Conservation (phyloP, 2,888 invertebrate genomes). For the Drosophila antonietae region DNA sequence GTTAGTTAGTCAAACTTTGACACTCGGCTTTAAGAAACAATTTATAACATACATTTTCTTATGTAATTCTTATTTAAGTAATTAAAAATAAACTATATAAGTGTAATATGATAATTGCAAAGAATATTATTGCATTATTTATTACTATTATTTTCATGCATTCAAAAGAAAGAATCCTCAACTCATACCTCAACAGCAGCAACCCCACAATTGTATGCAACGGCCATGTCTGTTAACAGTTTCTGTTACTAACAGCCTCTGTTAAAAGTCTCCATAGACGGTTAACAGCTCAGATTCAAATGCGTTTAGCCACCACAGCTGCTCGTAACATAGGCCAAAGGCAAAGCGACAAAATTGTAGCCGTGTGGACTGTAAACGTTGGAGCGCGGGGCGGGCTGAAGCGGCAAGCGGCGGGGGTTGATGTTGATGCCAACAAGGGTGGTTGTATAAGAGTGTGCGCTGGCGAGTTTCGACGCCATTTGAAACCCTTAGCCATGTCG, state of each 20-base stretch:
- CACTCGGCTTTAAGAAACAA: background rate
- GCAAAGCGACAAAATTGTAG: conserved; percentile 51
- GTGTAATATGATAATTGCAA: too few relatives aligned
- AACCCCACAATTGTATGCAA: background rate
- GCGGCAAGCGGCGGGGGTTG: conserved; percentile 10
- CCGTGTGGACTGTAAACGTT: conserved; percentile 41
- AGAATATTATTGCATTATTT: background rate
- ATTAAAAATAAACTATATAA: background rate
- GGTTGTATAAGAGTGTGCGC: conserved; percentile 39
- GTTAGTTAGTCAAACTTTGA: conserved; percentile 5
- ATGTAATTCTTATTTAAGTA: background rate
- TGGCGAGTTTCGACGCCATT: background rate
- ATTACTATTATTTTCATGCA: background rate
- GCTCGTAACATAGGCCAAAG: conserved; percentile 9
- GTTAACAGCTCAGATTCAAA: conserved; percentile 42
- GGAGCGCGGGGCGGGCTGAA: background rate
- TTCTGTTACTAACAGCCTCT: conserved; percentile 18
- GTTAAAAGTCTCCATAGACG: conserved; percentile 39
- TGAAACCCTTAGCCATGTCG: conserved; percentile 30
- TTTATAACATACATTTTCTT: background rate
- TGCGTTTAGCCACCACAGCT: conserved; percentile 26
- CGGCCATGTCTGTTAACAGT: background rate
- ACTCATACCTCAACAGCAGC: background rate
- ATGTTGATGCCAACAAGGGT: conserved; percentile 16
- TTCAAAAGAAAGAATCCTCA: background rate